A percentile compares a stretch with the other conserved stretches of the same genome.
phyloP scores from a whole-genome alignment of 2,113 vertebrate species.

The Gymnorhina tibicen region DNA sequence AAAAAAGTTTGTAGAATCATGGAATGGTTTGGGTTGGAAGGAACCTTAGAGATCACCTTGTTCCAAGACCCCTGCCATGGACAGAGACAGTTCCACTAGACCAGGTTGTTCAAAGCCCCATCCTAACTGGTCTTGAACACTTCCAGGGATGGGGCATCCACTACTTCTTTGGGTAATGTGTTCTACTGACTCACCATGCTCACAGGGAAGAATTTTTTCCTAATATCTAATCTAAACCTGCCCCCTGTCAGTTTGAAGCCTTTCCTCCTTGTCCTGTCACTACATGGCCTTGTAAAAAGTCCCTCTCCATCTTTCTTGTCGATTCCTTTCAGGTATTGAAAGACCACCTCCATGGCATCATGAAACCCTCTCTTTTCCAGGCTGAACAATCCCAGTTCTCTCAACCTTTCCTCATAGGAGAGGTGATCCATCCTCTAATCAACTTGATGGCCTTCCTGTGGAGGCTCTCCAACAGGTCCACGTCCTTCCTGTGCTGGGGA shows the following conservation, averaged over 20 bases:
- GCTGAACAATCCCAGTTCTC: neutral
- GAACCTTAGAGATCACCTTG: neutral
- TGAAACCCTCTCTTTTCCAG: neutral
- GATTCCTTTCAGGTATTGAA: neutral
- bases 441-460: neutral
- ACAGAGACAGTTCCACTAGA: neutral
- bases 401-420: neutral
- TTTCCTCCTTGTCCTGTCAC: neutral
- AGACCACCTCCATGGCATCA: too few relatives aligned
- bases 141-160: neutral
- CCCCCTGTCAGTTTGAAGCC: accelerated
- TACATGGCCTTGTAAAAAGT: neutral
- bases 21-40: neutral
- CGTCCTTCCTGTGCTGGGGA: neutral
- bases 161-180: neutral
- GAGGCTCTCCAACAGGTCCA: neutral
- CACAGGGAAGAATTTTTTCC: neutral
- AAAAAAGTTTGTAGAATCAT: neutral
- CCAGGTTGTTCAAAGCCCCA: neutral
- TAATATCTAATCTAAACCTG: neutral
- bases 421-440: neutral
- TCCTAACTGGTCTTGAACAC: neutral
- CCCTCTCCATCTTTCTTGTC: neutral
- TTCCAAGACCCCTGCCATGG: neutral
- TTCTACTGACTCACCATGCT: accelerated